phyloP scores from a whole-genome alignment of 2,888 invertebrate genomes.

The Agapostemon virescens region DNA sequence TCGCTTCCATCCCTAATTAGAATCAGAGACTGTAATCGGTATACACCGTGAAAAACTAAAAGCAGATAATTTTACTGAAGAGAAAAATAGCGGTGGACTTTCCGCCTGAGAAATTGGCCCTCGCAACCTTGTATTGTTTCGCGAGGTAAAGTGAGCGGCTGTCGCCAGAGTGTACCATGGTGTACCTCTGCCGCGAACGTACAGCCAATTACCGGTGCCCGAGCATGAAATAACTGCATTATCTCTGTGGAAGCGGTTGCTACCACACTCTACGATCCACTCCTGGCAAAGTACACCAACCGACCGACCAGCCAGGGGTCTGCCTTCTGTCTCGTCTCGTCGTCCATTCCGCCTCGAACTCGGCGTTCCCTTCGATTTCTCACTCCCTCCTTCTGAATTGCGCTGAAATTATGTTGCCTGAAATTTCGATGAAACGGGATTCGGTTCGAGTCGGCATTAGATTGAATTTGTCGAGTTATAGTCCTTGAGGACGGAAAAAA shows the following conservation, averaged over 20 bases:
- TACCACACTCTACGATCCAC: slow-evolving; percentile 62
- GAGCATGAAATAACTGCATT: slow-evolving; percentile 79
- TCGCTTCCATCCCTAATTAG: background rate
- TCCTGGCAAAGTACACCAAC: slow-evolving; percentile 57
- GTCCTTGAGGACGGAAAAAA: slow-evolving; percentile 70
- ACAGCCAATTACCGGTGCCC: slow-evolving; percentile 79
- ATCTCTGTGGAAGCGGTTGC: slow-evolving; percentile 77
- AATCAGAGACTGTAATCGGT: slow-evolving; percentile 23
- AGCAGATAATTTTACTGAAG: slow-evolving; percentile 71
- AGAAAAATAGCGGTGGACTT: slow-evolving; percentile 73
- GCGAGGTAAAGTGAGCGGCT: slow-evolving; percentile 63
- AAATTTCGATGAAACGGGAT: slow-evolving; percentile 77
- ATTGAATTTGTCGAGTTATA: slow-evolving; percentile 76
- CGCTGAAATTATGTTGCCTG: slow-evolving; percentile 73
- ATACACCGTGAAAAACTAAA: slow-evolving; percentile 51
- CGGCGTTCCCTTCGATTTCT: slow-evolving; percentile 46
- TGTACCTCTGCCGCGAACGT: slow-evolving; percentile 69
- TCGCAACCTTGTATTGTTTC: slow-evolving; percentile 75
- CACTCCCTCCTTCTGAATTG: slow-evolving; percentile 52
- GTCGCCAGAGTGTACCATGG: slow-evolving; percentile 53
- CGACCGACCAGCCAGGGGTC: slow-evolving; percentile 38
- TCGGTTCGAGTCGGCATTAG: slow-evolving; percentile 71
- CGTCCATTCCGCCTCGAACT: slow-evolving; percentile 46
- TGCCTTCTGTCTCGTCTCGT: slow-evolving; percentile 45
- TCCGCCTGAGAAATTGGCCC: slow-evolving; percentile 76